Conservation (phyloP, 2,797 vertebrate genomes). For the Acanthopagrus latus region DNA sequence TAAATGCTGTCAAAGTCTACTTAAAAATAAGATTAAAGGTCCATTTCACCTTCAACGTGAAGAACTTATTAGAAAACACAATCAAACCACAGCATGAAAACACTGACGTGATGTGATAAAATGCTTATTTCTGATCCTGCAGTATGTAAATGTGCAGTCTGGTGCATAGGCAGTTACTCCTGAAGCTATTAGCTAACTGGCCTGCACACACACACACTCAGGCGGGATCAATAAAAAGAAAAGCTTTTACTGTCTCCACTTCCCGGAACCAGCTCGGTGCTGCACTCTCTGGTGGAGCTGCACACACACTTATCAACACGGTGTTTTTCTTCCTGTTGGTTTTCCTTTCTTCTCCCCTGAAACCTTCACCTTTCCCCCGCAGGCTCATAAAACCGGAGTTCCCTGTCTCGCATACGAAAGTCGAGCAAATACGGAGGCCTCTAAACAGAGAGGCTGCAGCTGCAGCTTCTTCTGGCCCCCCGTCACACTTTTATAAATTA, state of each 20-base stretch:
- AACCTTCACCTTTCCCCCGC: background rate
- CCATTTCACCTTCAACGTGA: background rate
- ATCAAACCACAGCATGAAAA: background rate
- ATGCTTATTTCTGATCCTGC: background rate
- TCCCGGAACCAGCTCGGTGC: slow-evolving; percentile 63
- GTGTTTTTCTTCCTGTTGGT: background rate
- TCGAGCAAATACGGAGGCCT: background rate
- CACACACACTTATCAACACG: background rate
- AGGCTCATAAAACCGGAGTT: background rate
- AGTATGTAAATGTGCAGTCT: slow-evolving; percentile 15
- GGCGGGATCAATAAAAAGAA: slow-evolving; percentile 71
- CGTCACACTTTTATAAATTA: slow-evolving; percentile 57
- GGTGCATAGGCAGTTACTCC: slow-evolving; percentile 27
- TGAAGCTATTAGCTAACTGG: slow-evolving; percentile 44
- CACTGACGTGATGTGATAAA: slow-evolving; percentile 3
- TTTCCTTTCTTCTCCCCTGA: background rate
- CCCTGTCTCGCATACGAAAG: background rate
- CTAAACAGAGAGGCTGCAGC: background rate
- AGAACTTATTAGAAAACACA: background rate
- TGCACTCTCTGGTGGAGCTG: slow-evolving; percentile 31
- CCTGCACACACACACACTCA: slow-evolving; percentile 36
- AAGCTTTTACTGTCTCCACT: slow-evolving; percentile 75
- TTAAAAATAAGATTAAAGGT: background rate
- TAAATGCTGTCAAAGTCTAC: background rate
- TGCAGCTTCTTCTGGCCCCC: background rate